Evolutionary conservation across 1,140 invertebrate genomes (phyloP), one percentile per base, ranked within the genome.

Genomic region (Zaprionus tsacasi): DNA sequence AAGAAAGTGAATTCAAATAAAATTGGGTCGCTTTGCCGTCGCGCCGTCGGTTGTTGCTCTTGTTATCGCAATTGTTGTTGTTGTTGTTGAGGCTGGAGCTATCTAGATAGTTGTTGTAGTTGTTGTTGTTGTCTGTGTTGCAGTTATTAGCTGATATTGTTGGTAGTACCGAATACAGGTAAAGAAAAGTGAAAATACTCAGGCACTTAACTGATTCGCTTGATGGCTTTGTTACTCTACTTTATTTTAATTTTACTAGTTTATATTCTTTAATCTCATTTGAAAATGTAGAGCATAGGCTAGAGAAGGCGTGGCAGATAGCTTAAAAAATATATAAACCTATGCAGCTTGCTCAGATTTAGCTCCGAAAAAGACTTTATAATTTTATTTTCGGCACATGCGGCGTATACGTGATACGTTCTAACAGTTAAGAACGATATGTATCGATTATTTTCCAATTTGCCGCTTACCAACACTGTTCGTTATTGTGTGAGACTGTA

Each of bases 1-100:
- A 88, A 88, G 85, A 88, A 89, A 89, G 85, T 88, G 81, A 81
- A 81, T 89, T 88, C 83, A 30, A 30, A 30, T 57, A 79, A 87
- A 87, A 79, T 73, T 86, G 72, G 76, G 82, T 82, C 82, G 79
- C 61, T 43, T 45, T 17, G n/a, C 40, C 40, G n/a, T n/a, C n/a
- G 38, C 38, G 38, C 38, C 38, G 6, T 30, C 27, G 40, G 40
- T 15, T 45, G 40, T 45, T 45, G 40, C 40, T 45, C 40, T 45
- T 45, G 40, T 45, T 45, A 45, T 45, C n/a, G 40, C 40, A 45
- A 15, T 45, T 45, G 12, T 38, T 38, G 36, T 6, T 38, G 52
- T 75, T 59, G 36, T 69, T 58, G 79, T 68, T 70, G 80, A 88
- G 82, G 88, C 80, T 78, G 70, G 48, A 60, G 82, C 56, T 63